Base-by-base conservation (phyloP, 2,113 vertebrate genomes). In the Struthidea cinerea region DNA sequence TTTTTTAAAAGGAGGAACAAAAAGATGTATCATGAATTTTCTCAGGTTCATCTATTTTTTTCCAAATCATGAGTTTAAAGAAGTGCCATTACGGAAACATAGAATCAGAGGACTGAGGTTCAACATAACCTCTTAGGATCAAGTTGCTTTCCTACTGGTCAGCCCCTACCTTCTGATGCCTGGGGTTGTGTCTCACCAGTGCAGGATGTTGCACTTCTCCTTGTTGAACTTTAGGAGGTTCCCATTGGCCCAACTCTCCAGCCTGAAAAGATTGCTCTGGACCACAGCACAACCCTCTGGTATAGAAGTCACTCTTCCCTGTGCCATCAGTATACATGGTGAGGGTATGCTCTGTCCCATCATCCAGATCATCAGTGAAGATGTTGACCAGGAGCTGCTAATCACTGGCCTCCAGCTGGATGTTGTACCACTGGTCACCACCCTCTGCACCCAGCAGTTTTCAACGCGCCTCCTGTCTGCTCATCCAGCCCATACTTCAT, bases 221-320 rank as follows among this genome's bases (percentile, higher is more conserved):
- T 65, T 49, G 21, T 7, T 65, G 30, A 89, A 50, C 9, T 69
- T 10, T 5, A 23, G 33, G 46, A 79, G 9, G 9, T 70, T 65
- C 12, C 50, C 6, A 5, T 69, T 32, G 35, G 33, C 11, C 16
- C 35, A 30, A 1, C 21, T 75, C 14, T 59, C 15, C 60, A 78
- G 32, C 10, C 41, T 55, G n/a, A 4, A 3, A 5, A 52, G 20
- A n/a, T n/a, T 1, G 0, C 15, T 47, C 20, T n/a, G 65, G 42
- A 63, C 32, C 49, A 16, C 55, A 73, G 32, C 60, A 79, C 32
- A 53, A 14, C 5, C 23, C 67, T n/a, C n/a, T 50, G 20, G 23
- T 6, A 1, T 4, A 10, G 6, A 22, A 56, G 21, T 4, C 16
- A 10, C 10, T 56, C 19, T 27, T 56, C 46, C 16, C 44, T 46